These are phyloP conservation scores for Dryococelus australis DNA, from an alignment of 2,888 invertebrate species.

Conservation along the genomic window DNA sequence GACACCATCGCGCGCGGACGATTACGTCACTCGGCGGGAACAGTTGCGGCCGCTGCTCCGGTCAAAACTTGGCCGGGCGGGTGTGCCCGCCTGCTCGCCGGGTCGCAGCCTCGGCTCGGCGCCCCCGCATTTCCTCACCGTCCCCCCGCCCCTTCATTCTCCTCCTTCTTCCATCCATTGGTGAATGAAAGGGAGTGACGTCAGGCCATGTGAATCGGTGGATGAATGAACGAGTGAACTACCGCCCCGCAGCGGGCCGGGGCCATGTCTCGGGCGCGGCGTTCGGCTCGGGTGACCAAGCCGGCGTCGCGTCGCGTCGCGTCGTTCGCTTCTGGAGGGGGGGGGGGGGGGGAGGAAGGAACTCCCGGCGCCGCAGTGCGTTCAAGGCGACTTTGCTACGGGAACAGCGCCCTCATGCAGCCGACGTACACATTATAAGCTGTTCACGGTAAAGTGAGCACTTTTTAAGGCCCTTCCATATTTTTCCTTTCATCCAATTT, in stretches of 20 bases:
- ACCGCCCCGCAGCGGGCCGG: not conserved
- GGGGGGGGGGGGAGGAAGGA: no score
- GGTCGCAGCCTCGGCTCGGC: not conserved
- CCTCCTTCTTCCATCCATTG: not conserved
- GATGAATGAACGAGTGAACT: slow-evolving; percentile 16
- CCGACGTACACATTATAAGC: no score
- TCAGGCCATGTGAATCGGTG: slow-evolving; percentile 16
- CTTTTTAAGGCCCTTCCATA: no score
- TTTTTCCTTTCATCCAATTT: no score
- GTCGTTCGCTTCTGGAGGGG: no score
- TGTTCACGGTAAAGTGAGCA: no score
- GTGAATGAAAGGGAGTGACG: slow-evolving; percentile 16
- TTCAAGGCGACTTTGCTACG: no score
- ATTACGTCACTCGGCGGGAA: slow-evolving; percentile 1
- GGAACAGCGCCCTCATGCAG: no score
- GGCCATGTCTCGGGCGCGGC: not conserved
- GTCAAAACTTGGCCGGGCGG: not conserved
- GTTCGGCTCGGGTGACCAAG: no score
- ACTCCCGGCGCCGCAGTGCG: no score
- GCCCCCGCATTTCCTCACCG: slow-evolving; percentile 10
- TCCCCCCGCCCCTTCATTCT: not conserved
- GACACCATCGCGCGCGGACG: not conserved
- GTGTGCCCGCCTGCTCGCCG: not conserved
- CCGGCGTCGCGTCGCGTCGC: no score
- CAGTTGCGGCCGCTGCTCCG: not conserved